Evolutionary conservation across 2,888 invertebrate species (phyloP).

Genomic region (Chromoteleia sp.): DNA sequence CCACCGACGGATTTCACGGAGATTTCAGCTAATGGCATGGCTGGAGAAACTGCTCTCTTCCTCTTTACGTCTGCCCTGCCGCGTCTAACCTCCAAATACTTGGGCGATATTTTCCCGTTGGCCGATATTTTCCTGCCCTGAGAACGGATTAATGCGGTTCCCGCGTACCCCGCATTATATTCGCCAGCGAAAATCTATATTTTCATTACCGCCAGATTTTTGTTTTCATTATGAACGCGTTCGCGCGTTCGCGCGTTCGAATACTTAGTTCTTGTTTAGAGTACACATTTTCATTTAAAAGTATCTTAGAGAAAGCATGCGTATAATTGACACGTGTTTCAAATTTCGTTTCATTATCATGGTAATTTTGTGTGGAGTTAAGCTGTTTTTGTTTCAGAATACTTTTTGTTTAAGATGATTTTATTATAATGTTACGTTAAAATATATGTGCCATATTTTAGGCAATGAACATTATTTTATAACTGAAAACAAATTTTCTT

Average conservation of each 20-base stretch:
- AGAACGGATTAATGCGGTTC: constrained; percentile 72
- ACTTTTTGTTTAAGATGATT: too few relatives aligned
- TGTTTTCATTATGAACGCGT: not conserved
- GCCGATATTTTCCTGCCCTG: constrained; percentile 64
- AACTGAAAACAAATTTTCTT: too few relatives aligned
- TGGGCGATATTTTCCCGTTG: constrained; percentile 70
- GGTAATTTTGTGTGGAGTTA: too few relatives aligned
- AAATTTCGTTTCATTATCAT: too few relatives aligned
- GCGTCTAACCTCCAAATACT: constrained; percentile 62
- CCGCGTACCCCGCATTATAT: constrained; percentile 53
- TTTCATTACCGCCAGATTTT: too few relatives aligned
- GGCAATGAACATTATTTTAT: too few relatives aligned
- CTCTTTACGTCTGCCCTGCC: constrained; percentile 28
- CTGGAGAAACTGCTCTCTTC: constrained; percentile 64
- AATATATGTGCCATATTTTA: too few relatives aligned
- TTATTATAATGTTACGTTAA: too few relatives aligned
- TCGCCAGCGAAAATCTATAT: constrained; percentile 29
- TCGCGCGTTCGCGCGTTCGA: too few relatives aligned
- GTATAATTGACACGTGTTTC: too few relatives aligned
- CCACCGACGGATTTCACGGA: constrained; percentile 75
- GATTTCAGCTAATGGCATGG: constrained; percentile 77
- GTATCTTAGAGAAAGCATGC: not conserved
- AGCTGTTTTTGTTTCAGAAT: too few relatives aligned
- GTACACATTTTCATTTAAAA: not conserved
- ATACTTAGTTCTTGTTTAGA: not conserved